Evolutionary conservation across 2,797 vertebrate species (phyloP), one percentile per base, ranked within the genome.

Genomic region (Peromyscus nudipes): DNA sequence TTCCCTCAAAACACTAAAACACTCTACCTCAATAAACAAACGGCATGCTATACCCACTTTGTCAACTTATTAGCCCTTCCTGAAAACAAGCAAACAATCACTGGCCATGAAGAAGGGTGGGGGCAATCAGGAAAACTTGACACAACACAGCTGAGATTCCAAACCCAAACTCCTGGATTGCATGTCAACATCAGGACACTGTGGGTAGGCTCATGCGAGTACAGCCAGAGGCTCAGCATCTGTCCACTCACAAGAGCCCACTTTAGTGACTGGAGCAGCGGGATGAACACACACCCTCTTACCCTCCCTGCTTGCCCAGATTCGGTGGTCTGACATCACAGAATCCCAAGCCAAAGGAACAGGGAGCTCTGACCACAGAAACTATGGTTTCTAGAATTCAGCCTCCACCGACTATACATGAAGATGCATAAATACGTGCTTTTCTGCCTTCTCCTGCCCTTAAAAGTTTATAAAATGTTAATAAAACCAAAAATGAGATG

Each of bases 401-500:
- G 11, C 2, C 34, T 17, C 43, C 34, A 10, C 57, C 64, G 64
- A 77, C 40, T 83, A 88, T n/a, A 91, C n/a, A 69, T 25, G 27
- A 92, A 71, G 31, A 91, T 55, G 34, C 23, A 80, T 43, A 73
- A 90, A 34, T 19, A 40, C 40, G 14, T 46, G 46, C 19, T 49
- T 76, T 84, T 57, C 84, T 65, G 77, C 29, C 27, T 85, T 83
- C 34, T 21, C 71, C 19, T 46, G 67, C 71, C 83, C 71, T 90
- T 88, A 84, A 55, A 79, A 67, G 31, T 94, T 55, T 84, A 65
- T n/a, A 89, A 87, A 91, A 37, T 37, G 73, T 64, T 75, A 85
- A 91, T 17, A 79, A 93, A 95, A 49, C 62, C n/a, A 27, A 79
- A 92, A 92, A 86, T 65, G 46, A 92, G 73, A 60, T 8, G n/a